Evolutionary conservation across 2,113 vertebrate genomes (phyloP).

Genomic region (Clinocottus analis): DNA sequence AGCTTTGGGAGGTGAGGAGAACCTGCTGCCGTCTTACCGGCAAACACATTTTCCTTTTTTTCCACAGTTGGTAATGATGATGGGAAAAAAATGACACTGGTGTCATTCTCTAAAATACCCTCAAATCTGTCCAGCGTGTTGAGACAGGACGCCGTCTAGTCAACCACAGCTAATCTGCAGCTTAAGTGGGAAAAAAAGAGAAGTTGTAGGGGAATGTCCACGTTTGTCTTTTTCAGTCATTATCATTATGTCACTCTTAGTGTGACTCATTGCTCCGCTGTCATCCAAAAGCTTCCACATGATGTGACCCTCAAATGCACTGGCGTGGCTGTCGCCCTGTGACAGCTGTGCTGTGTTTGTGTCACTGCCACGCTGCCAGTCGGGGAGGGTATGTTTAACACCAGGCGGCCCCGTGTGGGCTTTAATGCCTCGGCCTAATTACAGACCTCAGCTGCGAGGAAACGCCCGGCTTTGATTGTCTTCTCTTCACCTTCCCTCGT

Average conservation of each 20-base stretch:
- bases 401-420: constrained; percentile 15
- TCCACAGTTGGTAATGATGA: not conserved
- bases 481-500: constrained; percentile 12
- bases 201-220: not conserved
- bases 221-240: constrained; percentile 55
- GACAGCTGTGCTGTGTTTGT: constrained; percentile 57
- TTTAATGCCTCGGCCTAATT: constrained; percentile 40
- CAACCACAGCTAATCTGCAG: constrained; percentile 39
- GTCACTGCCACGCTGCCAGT: constrained; percentile 21
- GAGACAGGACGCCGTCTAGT: constrained; percentile 11
- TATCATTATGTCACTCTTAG: constrained; percentile 30
- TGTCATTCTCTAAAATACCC: constrained; percentile 18
- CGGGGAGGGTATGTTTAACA: constrained; percentile 27
- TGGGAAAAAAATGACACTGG: constrained; percentile 12
- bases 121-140: constrained; percentile 1
- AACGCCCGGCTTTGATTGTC: not conserved
- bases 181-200: constrained; percentile 8
- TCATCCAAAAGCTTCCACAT: constrained; percentile 41
- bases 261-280: constrained; percentile 49
- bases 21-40: not conserved
- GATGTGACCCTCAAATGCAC: constrained; percentile 43
- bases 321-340: not conserved
- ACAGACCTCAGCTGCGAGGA: constrained; percentile 7
- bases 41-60: not conserved
- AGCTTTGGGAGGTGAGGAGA: not conserved